Conservation (phyloP, 2,113 vertebrate genomes). For the Amia ocellicauda region DNA sequence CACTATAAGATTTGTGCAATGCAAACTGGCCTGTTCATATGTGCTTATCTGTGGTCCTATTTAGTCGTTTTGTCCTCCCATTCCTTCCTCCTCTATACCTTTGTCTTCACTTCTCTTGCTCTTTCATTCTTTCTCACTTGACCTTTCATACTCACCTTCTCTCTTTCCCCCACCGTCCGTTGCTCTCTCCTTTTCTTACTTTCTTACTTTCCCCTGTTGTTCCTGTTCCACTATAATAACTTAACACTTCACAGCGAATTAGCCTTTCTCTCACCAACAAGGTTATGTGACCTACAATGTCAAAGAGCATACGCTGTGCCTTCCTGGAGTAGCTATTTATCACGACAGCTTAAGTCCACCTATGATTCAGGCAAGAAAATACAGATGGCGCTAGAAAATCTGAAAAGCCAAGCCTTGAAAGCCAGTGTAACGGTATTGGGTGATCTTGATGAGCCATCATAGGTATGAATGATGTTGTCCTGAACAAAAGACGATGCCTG, state of each 20-base stretch:
- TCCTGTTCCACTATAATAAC: conserved; percentile 67
- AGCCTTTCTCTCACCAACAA: conserved; percentile 68
- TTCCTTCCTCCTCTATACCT: background rate
- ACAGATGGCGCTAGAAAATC: conserved; percentile 50
- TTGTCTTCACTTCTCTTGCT: background rate
- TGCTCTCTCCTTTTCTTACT: conserved; percentile 57
- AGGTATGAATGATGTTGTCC: no score
- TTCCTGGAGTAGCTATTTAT: conserved; percentile 71
- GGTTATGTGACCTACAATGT: conserved; percentile 73
- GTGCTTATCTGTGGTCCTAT: no score
- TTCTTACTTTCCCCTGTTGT: conserved; percentile 46
- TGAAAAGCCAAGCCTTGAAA: background rate
- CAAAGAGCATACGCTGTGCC: conserved; percentile 66
- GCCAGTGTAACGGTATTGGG: no score
- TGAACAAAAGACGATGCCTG: no score
- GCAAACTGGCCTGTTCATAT: no score
- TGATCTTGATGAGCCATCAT: no score
- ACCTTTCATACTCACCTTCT: conserved; percentile 33
- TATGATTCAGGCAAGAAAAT: conserved; percentile 69
- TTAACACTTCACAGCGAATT: conserved; percentile 74
- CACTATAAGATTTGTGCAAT: no score
- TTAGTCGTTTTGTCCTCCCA: conserved; percentile 5
- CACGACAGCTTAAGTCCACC: conserved; percentile 67
- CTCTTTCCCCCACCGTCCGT: conserved; percentile 66
- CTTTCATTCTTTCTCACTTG: background rate